Conservation (phyloP, 2,113 vertebrate genomes). For the Carassius auratus region DNA sequence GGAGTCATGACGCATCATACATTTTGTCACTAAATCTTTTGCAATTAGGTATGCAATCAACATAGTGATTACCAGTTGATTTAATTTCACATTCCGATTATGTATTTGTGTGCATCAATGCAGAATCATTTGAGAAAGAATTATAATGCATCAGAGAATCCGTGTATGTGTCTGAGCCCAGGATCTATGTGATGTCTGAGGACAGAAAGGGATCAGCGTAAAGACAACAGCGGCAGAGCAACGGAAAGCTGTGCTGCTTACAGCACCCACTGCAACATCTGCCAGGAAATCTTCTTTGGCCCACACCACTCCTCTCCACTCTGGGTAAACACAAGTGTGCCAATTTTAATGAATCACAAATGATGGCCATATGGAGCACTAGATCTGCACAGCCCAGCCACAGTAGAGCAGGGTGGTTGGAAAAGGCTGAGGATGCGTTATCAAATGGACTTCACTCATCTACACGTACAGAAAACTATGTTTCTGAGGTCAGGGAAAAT, state of each 20-base stretch:
- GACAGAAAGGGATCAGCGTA: constrained; percentile 36
- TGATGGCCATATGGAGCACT: constrained; percentile 59
- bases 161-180: constrained; percentile 20
- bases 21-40: background rate
- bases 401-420: constrained; percentile 30
- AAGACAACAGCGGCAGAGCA: constrained; percentile 36
- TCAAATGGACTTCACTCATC: constrained; percentile 31
- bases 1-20: background rate
- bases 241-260: constrained; percentile 35
- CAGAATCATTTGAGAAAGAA: background rate
- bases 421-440: constrained; percentile 5
- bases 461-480: constrained; percentile 27
- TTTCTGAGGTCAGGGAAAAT: constrained; percentile 1
- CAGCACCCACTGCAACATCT: constrained; percentile 56
- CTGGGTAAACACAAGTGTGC: constrained; percentile 44
- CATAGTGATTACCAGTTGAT: background rate
- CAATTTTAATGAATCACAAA: constrained; percentile 60
- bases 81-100: background rate
- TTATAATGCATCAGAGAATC: background rate
- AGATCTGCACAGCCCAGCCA: constrained; percentile 24
- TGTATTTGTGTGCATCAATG: background rate
- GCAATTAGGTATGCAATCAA: background rate
- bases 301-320: constrained; percentile 4
- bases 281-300: constrained; percentile 49
- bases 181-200: constrained; percentile 12